Conservation (phyloP, 2,113 vertebrate species). For the Cochlearius cochlearius region DNA sequence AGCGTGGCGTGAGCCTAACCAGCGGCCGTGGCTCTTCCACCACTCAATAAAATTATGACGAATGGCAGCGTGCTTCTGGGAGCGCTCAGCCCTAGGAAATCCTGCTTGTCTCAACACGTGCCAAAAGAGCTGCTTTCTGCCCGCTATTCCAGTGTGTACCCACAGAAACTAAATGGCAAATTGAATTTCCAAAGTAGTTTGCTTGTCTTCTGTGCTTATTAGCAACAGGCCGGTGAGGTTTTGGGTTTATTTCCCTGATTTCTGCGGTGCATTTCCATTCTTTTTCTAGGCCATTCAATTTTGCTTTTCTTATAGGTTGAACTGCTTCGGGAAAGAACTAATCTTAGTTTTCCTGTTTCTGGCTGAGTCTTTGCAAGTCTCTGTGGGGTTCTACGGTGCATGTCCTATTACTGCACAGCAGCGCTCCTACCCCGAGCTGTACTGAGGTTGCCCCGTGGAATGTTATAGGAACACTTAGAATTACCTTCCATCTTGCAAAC, state of each 20-base stretch:
- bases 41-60: accelerated
- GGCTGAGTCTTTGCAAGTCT: background rate
- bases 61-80: background rate
- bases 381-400: background rate
- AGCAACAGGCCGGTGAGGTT: background rate
- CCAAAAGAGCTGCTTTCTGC: background rate
- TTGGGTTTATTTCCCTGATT: background rate
- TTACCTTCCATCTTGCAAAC: background rate
- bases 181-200: background rate
- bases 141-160: background rate
- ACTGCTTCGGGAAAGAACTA: background rate
- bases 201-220: background rate
- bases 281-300: background rate
- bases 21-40: background rate
- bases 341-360: background rate
- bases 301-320: background rate
- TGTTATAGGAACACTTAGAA: background rate
- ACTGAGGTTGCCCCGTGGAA: background rate
- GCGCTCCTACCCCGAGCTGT: accelerated
- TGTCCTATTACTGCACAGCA: background rate
- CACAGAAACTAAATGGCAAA: background rate
- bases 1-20: accelerated
- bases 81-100: accelerated
- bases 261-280: background rate
- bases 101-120: background rate